Evolutionary conservation across 2,888 invertebrate genomes (phyloP), one percentile per base, ranked within the genome.

Genomic region (Dynastes grantii): DNA sequence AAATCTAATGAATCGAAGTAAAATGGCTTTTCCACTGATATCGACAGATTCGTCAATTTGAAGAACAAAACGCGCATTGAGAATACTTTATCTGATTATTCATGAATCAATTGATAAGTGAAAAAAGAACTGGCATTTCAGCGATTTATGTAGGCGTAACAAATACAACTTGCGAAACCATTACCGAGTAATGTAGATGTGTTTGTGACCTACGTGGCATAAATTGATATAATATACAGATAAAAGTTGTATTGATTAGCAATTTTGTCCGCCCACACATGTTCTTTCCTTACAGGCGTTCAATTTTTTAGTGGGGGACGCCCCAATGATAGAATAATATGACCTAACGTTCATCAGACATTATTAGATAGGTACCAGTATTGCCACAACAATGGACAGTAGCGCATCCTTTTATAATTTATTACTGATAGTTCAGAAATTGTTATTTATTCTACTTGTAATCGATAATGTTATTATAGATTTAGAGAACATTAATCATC

Each of bases 401-500:
- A 55, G 55, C 32, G 32, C 55, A 55, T 55, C 55, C 16, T 55
- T 55, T 5, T 55, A 55, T 16, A 55, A 55, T 55, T 55, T 55
- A 55, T 16, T n/a, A 6, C 2, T 3, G 16, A 2, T 55, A 55
- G 55, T 55, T 16, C 55, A 5, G 16, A 16, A 55, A 0, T 3
- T n/a, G 13, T 55, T 55, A 55, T 55, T 55, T 55, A n/a, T 55
- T 55, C n/a, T 16, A 16, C 16, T 55, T n/a, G 16, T 55, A 55
- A 55, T 55, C 55, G 55, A n/a, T 16, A 16, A 16, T n/a, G n/a
- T 51, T 51, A 51, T 55, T 55, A 55, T 55, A 13, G 55, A 16
- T 2, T 55, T 55, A 13, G 16, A 6, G n/a, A 16, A n/a, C 55
- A 55, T 55, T 55, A 55, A 16, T 55, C 55, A 55, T n/a, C n/a